Evolutionary conservation across 2,888 invertebrate species (phyloP).

Genomic region (Prenolepis imparis): DNA sequence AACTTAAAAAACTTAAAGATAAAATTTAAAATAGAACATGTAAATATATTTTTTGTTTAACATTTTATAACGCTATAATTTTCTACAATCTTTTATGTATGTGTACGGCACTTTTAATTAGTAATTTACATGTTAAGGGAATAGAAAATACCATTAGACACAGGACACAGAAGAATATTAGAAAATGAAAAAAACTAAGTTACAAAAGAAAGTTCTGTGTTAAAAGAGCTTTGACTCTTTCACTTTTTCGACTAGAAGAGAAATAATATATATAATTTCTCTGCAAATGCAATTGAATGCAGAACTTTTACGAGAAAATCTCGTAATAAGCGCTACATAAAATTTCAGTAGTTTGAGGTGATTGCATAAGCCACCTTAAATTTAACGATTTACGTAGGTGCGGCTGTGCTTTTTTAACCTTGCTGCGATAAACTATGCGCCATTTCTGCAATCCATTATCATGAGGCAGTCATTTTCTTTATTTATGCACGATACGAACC

Average conservation of each 20-base stretch:
- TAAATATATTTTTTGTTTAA: not conserved
- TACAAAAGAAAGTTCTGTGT: not conserved
- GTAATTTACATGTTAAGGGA: not conserved
- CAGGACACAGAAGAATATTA: not conserved
- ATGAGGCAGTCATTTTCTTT: conserved; percentile 49
- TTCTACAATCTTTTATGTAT: not conserved
- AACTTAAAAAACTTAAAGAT: not conserved
- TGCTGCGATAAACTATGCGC: conserved; percentile 58
- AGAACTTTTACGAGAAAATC: conserved; percentile 9
- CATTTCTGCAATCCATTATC: conserved; percentile 65
- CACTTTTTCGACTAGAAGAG: not conserved
- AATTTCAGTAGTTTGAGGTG: conserved; percentile 17
- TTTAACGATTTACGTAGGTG: conserved; percentile 60
- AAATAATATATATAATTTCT: not conserved
- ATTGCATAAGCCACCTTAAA: conserved; percentile 68
- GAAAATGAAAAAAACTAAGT: not conserved
- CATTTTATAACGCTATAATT: not conserved
- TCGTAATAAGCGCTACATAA: not conserved
- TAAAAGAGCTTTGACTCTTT: not conserved
- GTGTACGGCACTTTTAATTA: not conserved
- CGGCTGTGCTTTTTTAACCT: conserved; percentile 70
- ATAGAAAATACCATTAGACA: not conserved
- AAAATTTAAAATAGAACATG: not conserved
- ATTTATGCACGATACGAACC: conserved; percentile 47
- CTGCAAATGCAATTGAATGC: not conserved